Evolutionary conservation across 1,140 invertebrate genomes (phyloP).

Genomic region (Heliconius hewitsoni): DNA sequence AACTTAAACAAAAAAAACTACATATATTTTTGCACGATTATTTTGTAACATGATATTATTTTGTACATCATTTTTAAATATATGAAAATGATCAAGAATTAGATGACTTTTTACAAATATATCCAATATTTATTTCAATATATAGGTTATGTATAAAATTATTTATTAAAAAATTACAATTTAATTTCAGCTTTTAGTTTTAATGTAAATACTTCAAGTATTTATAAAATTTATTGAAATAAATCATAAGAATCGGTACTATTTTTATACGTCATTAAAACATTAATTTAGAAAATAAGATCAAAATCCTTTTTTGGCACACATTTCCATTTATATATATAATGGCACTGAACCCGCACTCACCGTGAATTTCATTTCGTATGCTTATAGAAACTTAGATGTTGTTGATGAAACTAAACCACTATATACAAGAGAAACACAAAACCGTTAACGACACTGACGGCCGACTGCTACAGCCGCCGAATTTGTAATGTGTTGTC

Average conservation of each 20-base stretch:
- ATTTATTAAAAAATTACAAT: neutral
- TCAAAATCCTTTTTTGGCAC: neutral
- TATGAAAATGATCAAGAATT: neutral
- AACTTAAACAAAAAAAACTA: constrained; percentile 57
- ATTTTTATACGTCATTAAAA: neutral
- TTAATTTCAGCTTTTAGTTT: no score
- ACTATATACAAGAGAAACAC: constrained; percentile 60
- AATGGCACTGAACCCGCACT: constrained; percentile 50
- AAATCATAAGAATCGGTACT: no score
- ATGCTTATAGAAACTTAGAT: constrained; percentile 62
- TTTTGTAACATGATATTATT: constrained; percentile 3
- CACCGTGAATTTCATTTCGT: constrained; percentile 79
- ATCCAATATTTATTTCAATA: no score
- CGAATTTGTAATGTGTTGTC: constrained; percentile 78
- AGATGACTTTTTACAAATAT: neutral
- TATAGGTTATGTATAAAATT: no score
- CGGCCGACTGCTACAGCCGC: constrained; percentile 69
- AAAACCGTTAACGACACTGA: constrained; percentile 52
- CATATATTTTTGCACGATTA: constrained; percentile 31
- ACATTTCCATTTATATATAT: neutral
- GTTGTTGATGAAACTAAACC: constrained; percentile 68
- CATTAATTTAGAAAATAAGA: neutral
- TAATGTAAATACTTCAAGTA: no score
- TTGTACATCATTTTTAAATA: constrained; percentile 17
- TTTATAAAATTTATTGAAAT: neutral